Percentiles rank a stretch among this genome's conserved stretches.
These are phyloP conservation scores for Menidia menidia DNA, from an alignment of 2,797 vertebrate species.

Conservation along the genomic window DNA sequence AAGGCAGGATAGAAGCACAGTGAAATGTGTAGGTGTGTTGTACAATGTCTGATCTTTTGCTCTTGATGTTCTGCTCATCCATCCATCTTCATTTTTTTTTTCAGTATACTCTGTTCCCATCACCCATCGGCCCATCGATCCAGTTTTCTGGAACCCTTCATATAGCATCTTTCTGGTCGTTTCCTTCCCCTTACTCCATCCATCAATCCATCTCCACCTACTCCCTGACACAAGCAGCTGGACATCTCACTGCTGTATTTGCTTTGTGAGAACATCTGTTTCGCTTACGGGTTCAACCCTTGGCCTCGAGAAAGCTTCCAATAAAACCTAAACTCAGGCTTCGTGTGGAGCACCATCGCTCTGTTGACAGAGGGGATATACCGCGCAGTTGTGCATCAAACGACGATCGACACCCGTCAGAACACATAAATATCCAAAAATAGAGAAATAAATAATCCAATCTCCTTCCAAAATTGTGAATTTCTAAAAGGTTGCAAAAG, in stretches of 20 bases:
- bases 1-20: constrained; percentile 2
- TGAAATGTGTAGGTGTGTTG: constrained; percentile 47
- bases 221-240: constrained; percentile 47
- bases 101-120: constrained; percentile 38
- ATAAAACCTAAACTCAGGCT: constrained; percentile 51
- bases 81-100: constrained; percentile 18
- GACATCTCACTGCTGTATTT: constrained; percentile 68
- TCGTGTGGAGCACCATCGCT: constrained; percentile 41
- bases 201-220: constrained; percentile 71
- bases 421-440: not conserved
- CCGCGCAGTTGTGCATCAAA: not conserved
- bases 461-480: no score
- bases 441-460: no score
- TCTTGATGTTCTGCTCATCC: constrained; percentile 34
- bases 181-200: constrained; percentile 45
- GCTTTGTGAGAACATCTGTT: constrained; percentile 82
- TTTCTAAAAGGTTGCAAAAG: no score
- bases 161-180: constrained; percentile 12
- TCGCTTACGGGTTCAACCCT: constrained; percentile 68
- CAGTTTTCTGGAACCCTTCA: constrained; percentile 37
- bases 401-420: not conserved
- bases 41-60: constrained; percentile 23
- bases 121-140: constrained; percentile 51
- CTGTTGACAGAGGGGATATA: constrained; percentile 5
- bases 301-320: constrained; percentile 61